Base-by-base conservation (phyloP, 1,140 invertebrate genomes). In the Harpegnathos saltator region DNA sequence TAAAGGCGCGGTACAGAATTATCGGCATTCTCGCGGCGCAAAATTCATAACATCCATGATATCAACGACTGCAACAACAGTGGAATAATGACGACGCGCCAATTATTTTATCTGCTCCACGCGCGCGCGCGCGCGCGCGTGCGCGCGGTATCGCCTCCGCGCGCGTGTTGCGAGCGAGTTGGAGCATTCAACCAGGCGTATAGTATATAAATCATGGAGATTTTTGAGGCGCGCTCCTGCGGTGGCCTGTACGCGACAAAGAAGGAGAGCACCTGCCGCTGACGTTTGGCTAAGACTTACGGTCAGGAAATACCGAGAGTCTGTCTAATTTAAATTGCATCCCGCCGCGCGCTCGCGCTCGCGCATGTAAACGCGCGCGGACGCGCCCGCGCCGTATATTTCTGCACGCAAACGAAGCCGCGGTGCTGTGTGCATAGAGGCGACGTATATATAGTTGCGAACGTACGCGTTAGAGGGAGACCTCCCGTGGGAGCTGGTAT, bases 261-360 rank as follows among this genome's bases (percentile, higher is more conserved):
- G 85, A 85, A 80, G 74, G 48, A 87, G 83, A 69, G 59, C 63
- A 61, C 81, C 89, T 90, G 90, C 58, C 71, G 54, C 33, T 90
- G 90, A 91, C 90, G 71, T 89, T 85, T 78, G 61, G 85, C 48
- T 80, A 86, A 91, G 90, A 90, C 83, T 86, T 85, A 89, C 90
- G 87, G 88, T 85, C 66, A 65, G 84, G 58, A 84, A 90, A 80
- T 71, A 75, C 83, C 74, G 63, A 77, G 83, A 75, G 80, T 82
- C 82, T 83, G 85, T 90, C 89, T 90, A 90, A 91, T 91, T 91
- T 90, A 89, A 91, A 91, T 90, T 90, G 88, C 89, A 91, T 87
- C 85, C 83, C 71, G 71, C 71, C 65, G 61, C 65, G 75, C 72
- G 38, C 3, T n/a, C n/a, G n/a, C n/a, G n/a, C n/a, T n/a, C 4